Base-by-base conservation (phyloP, 2,113 vertebrate genomes). In the Oreochromis tanganicae region DNA sequence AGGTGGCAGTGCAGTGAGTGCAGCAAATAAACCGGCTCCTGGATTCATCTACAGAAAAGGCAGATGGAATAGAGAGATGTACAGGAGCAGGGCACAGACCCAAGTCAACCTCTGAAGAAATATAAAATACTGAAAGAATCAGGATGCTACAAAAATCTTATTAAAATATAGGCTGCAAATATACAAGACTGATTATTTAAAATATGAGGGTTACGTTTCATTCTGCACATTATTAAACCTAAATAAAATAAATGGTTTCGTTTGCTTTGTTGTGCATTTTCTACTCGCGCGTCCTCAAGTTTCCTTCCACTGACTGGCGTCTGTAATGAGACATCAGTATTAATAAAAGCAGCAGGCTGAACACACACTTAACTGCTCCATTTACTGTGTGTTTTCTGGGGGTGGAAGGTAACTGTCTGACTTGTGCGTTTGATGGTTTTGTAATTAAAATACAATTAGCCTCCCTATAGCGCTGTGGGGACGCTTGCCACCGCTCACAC, bases 401-500 rank as follows among this genome's bases (percentile, higher is more conserved):
- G 87, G 73, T 32, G 88, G 85, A 85, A 71, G 81, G 87, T 83
- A 87, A 78, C 85, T 38, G 85, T 89, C 88, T 61, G 81, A 88
- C 48, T 84, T 10, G 50, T 85, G 71, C 43, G 48, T 86, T 87
- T 91, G 92, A 89, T 92, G 92, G 82, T 66, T 93, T 92, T 89
- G 85, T 92, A 91, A 95, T 92, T 93, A 91, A 93, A 94, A 93
- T 59, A 87, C 87, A 93, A 93, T 95, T 93, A 94, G 88, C 88
- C 88, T 90, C 86, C 88, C 57, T 83, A 59, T 88, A 83, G 85
- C 41, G 41, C 91, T 71, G 75, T 85, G 48, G 89, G 88, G 83
- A 86, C 54, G n/a, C 78, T 13, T 48, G 38, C 68, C 80, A 48
- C 68, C 50, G 6, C 17, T 48, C 78, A 41, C 55, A 61, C 68